Evolutionary conservation across 2,113 vertebrate genomes (phyloP).

Genomic region (Cheirogaleus medius): DNA sequence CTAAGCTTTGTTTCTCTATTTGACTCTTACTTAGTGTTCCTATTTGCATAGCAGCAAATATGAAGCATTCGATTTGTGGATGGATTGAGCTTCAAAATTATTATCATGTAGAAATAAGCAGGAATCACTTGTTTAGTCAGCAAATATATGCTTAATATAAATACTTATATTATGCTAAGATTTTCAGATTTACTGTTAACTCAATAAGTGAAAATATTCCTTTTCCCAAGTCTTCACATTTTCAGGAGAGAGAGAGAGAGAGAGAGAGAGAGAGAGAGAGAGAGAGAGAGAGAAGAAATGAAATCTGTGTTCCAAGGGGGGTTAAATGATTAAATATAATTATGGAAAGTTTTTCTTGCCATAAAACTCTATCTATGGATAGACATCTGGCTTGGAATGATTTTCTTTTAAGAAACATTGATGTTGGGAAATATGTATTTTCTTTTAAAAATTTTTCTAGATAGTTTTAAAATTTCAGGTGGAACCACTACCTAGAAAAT

Average conservation of each 20-base stretch:
- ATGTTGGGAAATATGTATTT: slow-evolving; percentile 49
- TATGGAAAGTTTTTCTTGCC: slow-evolving; percentile 56
- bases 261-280: slow-evolving; percentile 70
- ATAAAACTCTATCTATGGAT: slow-evolving; percentile 54
- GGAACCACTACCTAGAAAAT: slow-evolving; percentile 53
- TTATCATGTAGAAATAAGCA: slow-evolving; percentile 74
- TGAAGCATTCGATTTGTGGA: slow-evolving; percentile 30
- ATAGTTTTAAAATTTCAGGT: slow-evolving; percentile 15
- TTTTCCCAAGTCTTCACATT: slow-evolving; percentile 67
- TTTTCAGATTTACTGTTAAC: slow-evolving; percentile 65
- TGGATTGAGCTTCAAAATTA: slow-evolving; percentile 46
- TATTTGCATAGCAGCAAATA: slow-evolving; percentile 58
- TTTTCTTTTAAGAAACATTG: slow-evolving; percentile 49
- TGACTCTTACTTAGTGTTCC: slow-evolving; percentile 45
- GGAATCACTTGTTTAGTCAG: slow-evolving; percentile 74
- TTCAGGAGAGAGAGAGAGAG: slow-evolving; percentile 58
- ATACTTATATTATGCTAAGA: slow-evolving; percentile 53
- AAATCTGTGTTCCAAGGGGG: slow-evolving; percentile 50
- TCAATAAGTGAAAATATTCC: slow-evolving; percentile 65
- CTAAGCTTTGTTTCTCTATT: slow-evolving; percentile 61
- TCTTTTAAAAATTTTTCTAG: slow-evolving; percentile 7
- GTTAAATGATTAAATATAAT: slow-evolving; percentile 63
- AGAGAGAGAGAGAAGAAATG: slow-evolving; percentile 39
- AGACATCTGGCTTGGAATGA: slow-evolving; percentile 19
- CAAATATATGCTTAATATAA: slow-evolving; percentile 78